A percentile compares a stretch with the other conserved stretches of the same genome.
These are phyloP conservation scores for Brassicogethes aeneus DNA, from an alignment of 2,888 invertebrate species.

Conservation along the genomic window DNA sequence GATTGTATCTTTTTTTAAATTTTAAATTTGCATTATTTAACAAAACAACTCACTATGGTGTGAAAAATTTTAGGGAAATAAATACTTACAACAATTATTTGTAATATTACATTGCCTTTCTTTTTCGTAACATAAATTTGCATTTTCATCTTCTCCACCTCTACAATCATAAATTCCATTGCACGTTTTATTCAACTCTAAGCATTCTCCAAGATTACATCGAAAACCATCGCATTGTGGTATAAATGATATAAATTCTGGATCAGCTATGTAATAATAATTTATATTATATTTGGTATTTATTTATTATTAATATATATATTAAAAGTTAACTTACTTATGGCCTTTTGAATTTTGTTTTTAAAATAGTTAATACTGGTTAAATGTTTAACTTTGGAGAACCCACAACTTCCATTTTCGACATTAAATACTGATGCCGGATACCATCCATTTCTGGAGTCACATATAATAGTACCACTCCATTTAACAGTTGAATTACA, in stretches of 20 bases:
- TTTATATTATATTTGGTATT: too few relatives aligned
- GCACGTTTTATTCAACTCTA: constrained; percentile 51
- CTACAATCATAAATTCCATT: constrained; percentile 61
- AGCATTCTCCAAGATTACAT: constrained; percentile 62
- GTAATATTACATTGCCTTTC: constrained; percentile 26
- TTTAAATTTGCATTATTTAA: too few relatives aligned
- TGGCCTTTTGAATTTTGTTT: constrained; percentile 42
- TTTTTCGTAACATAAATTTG: constrained; percentile 38
- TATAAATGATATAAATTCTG: constrained; percentile 8
- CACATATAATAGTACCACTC: constrained; percentile 63
- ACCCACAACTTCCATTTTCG: constrained; percentile 47
- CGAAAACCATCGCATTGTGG: constrained; percentile 51
- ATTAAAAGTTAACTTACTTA: constrained; percentile 37
- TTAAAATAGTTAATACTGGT: constrained; percentile 48
- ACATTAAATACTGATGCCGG: constrained; percentile 60
- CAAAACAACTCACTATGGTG: too few relatives aligned
- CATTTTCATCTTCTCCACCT: constrained; percentile 58
- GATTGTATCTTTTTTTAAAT: too few relatives aligned
- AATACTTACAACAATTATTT: constrained; percentile 28
- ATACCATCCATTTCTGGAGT: constrained; percentile 58
- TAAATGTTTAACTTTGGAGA: constrained; percentile 40
- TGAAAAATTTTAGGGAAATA: too few relatives aligned
- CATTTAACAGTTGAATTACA: constrained; percentile 37
- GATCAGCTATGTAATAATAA: neutral
- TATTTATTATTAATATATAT: neutral